Conservation (phyloP, 2,113 vertebrate genomes). For the Centropus bengalensis region DNA sequence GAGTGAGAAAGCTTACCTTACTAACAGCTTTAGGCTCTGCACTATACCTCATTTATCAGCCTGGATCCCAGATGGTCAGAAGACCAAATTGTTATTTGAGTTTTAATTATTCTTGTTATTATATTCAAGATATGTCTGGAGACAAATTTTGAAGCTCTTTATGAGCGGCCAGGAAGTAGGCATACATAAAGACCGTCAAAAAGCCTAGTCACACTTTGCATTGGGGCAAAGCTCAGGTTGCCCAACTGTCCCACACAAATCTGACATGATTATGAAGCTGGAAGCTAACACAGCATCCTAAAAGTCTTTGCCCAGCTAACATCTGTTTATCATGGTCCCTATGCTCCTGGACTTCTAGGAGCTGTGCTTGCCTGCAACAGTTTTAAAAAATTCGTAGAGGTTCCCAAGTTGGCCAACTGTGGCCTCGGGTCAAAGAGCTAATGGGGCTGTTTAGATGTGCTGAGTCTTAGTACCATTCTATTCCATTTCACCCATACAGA, state of each 20-base stretch:
- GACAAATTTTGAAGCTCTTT: conserved; percentile 36
- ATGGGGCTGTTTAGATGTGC: neutral
- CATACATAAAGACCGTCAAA: neutral
- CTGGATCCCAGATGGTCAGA: conserved; percentile 59
- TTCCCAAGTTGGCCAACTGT: neutral
- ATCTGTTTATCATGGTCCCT: neutral
- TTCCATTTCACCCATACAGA: neutral
- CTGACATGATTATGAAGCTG: neutral
- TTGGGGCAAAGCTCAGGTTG: neutral
- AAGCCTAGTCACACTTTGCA: neutral
- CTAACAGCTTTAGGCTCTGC: conserved; percentile 47
- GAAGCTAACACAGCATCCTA: neutral
- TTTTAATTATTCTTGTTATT: conserved; percentile 59
- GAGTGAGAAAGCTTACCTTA: conserved; percentile 33
- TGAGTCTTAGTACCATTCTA: neutral
- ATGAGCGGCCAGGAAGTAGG: neutral
- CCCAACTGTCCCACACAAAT: neutral
- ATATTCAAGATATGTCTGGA: conserved; percentile 39
- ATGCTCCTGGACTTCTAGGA: neutral
- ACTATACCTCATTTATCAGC: conserved; percentile 27
- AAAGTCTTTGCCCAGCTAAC: neutral
- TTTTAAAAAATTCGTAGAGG: neutral
- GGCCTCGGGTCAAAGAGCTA: neutral
- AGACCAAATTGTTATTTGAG: conserved; percentile 46
- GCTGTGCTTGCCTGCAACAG: neutral